Percentiles rank a stretch among this genome's conserved stretches.
These are phyloP conservation scores for Xanthorhoe designata DNA, from an alignment of 2,888 invertebrate species.

Conservation along the genomic window DNA sequence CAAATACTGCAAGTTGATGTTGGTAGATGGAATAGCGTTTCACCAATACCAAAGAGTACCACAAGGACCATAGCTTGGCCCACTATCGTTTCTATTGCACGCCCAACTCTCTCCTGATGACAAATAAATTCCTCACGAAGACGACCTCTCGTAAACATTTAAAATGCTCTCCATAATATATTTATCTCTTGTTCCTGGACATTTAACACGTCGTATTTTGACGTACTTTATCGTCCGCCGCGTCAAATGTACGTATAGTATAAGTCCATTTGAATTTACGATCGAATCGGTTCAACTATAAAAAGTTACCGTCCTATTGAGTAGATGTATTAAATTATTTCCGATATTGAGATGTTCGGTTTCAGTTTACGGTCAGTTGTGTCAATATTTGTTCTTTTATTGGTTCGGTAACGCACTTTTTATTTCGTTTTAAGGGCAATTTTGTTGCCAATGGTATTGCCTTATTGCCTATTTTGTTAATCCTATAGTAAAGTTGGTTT, in stretches of 20 bases:
- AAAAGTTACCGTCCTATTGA: conserved; percentile 48
- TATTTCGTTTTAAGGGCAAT: conserved; percentile 21
- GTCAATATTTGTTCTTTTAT: conserved; percentile 40
- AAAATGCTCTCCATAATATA: conserved; percentile 49
- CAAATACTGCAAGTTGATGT: neutral
- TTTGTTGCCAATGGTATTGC: conserved; percentile 18
- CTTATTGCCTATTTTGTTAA: conserved; percentile 21
- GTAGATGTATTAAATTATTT: conserved; percentile 45
- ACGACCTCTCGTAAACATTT: conserved; percentile 48
- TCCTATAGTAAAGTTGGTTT: conserved; percentile 4
- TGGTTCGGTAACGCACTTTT: conserved; percentile 27
- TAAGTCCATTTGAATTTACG: conserved; percentile 46
- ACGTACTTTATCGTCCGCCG: conserved; percentile 62
- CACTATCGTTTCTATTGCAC: conserved; percentile 30
- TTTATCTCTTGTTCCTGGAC: conserved; percentile 64
- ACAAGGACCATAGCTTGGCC: conserved; percentile 27
- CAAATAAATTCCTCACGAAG: conserved; percentile 41
- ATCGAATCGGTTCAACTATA: conserved; percentile 45
- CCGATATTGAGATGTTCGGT: conserved; percentile 46
- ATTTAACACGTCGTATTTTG: conserved; percentile 73
- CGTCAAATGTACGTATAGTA: conserved; percentile 49
- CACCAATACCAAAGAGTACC: conserved; percentile 8
- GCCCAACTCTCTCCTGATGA: conserved; percentile 30
- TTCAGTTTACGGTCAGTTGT: conserved; percentile 41
- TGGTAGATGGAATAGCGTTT: neutral